Evolutionary conservation across 1,140 invertebrate genomes (phyloP).

Genomic region (Oreohelix idahoensis): DNA sequence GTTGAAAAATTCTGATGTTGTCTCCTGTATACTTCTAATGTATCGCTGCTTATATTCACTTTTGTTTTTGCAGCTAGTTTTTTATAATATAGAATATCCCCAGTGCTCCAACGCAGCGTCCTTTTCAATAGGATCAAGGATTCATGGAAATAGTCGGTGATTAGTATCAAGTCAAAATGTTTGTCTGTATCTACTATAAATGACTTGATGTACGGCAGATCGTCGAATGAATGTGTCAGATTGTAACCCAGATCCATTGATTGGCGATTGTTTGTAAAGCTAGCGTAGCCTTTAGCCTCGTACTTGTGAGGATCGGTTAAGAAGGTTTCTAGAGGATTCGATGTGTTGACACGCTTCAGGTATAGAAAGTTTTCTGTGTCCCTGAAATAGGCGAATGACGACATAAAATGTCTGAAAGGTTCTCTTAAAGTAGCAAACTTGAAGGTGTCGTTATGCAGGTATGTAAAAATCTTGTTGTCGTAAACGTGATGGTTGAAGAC

Average conservation of each 20-base stretch:
- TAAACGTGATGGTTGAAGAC: slow-evolving; percentile 39
- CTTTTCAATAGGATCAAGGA: slow-evolving; percentile 49
- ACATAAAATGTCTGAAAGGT: slow-evolving; percentile 27
- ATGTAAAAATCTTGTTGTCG: background rate
- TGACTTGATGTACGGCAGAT: slow-evolving; percentile 3
- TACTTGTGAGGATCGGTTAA: slow-evolving; percentile 9
- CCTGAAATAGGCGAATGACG: slow-evolving; percentile 15
- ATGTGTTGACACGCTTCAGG: background rate
- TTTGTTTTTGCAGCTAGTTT: background rate
- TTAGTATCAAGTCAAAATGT: slow-evolving; percentile 47
- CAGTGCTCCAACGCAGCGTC: slow-evolving; percentile 43
- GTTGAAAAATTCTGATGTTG: slow-evolving; percentile 7
- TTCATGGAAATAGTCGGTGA: slow-evolving; percentile 52
- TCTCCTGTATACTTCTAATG: background rate
- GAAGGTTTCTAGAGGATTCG: background rate
- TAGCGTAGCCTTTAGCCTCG: slow-evolving; percentile 3
- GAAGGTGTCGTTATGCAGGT: slow-evolving; percentile 37
- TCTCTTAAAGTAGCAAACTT: slow-evolving; percentile 18
- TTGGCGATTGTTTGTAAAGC: slow-evolving; percentile 35
- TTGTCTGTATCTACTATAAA: slow-evolving; percentile 39
- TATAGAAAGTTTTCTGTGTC: slow-evolving; percentile 5
- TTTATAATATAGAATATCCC: slow-evolving; percentile 48
- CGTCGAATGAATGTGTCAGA: background rate
- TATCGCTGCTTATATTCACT: too few relatives aligned
- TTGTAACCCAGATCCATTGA: slow-evolving; percentile 32